Conservation (phyloP, 2,797 vertebrate genomes). For the Allobates femoralis region DNA sequence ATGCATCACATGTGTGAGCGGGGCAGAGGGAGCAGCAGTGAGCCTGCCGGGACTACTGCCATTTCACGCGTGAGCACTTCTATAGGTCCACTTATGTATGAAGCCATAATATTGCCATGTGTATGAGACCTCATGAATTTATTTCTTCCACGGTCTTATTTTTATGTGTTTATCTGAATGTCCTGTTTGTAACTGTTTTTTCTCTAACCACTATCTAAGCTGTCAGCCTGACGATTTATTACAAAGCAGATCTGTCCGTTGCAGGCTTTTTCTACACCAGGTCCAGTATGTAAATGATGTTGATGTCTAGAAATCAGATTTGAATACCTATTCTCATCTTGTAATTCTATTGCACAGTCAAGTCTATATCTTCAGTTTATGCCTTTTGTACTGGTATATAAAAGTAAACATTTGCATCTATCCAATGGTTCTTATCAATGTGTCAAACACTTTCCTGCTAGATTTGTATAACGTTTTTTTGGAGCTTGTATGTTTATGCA, state of each 20-base stretch:
- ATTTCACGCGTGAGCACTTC: too few species aligned
- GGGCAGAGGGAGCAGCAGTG: too few species aligned
- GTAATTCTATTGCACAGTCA: background rate
- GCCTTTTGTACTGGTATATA: constrained; percentile 1
- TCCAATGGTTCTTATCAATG: constrained; percentile 22
- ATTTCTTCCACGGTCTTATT: background rate
- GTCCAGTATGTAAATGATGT: background rate
- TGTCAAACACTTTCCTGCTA: background rate
- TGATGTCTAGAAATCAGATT: background rate
- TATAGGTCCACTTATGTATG: too few species aligned
- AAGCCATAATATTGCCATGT: background rate
- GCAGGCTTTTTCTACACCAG: background rate
- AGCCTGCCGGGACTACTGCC: too few species aligned
- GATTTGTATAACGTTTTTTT: constrained; percentile 11
- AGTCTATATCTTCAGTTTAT: background rate
- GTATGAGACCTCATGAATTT: background rate
- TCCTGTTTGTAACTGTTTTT: background rate
- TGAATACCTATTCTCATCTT: background rate
- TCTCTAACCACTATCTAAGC: background rate
- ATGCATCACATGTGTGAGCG: too few species aligned
- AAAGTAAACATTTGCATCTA: constrained; percentile 21
- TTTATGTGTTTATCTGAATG: background rate
- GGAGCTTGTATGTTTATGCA: constrained; percentile 12
- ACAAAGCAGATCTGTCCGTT: background rate
- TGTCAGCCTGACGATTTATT: background rate